Percentiles rank a stretch among this genome's conserved stretches.
Conservation (phyloP, 2,113 vertebrate genomes). For the Hippocampus abdominalis region DNA sequence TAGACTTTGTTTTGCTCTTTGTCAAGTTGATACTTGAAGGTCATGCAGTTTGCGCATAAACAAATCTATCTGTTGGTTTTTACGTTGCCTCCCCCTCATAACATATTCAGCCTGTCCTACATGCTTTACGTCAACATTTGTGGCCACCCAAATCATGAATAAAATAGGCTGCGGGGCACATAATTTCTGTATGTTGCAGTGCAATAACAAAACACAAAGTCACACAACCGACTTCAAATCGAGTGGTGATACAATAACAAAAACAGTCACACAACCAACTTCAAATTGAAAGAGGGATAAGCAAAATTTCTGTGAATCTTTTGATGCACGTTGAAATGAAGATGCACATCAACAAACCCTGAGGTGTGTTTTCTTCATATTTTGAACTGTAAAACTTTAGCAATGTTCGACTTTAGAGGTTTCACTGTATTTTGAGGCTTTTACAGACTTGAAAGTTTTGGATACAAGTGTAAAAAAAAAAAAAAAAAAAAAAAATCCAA, state of each 20-base stretch:
- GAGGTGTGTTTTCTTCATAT: neutral
- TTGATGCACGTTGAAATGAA: neutral
- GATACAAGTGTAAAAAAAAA: constrained; percentile 14
- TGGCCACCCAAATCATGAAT: neutral
- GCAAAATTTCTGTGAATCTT: neutral
- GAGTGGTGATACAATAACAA: no score
- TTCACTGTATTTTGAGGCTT: neutral
- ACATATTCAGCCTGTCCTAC: neutral
- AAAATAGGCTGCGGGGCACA: neutral
- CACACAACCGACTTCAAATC: neutral
- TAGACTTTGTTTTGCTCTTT: neutral
- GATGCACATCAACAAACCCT: neutral
- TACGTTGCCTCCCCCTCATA: neutral
- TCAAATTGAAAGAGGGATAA: neutral
- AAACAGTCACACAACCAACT: neutral
- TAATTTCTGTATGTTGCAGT: neutral
- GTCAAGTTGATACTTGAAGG: neutral
- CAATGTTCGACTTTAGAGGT: neutral
- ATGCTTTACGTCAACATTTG: neutral
- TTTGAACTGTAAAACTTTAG: neutral
- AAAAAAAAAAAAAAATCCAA: constrained; percentile 8
- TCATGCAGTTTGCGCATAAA: constrained; percentile 1
- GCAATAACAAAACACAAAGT: neutral
- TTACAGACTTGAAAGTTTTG: constrained; percentile 5
- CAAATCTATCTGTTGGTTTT: neutral